A percentile compares a stretch with the other conserved stretches of the same genome.
phyloP scores from a whole-genome alignment of 2,797 vertebrate species.

The Brotula barbata region DNA sequence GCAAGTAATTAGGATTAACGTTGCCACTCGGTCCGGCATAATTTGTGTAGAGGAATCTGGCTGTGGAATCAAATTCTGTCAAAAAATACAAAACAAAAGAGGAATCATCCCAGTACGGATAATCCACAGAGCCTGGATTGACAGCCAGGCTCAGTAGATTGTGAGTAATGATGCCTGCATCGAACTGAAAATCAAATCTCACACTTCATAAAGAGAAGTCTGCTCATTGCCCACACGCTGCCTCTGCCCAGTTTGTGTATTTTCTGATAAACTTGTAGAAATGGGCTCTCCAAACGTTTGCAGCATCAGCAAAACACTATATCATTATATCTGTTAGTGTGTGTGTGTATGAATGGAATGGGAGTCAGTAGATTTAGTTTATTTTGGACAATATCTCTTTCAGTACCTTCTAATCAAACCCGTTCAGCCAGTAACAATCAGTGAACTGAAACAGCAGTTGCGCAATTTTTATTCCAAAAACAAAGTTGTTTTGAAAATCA shows the following conservation, averaged over 20 bases:
- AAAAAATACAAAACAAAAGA: conserved; percentile 23
- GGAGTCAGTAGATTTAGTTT: neutral
- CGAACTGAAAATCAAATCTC: conserved; percentile 7
- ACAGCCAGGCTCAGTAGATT: neutral
- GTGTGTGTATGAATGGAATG: neutral
- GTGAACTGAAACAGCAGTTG: neutral
- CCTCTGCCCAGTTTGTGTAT: conserved; percentile 32
- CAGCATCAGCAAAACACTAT: conserved; percentile 14
- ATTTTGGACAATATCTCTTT: neutral
- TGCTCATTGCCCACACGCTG: conserved; percentile 14
- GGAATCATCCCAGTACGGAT: neutral
- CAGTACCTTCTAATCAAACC: conserved; percentile 12
- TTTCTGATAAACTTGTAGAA: conserved; percentile 8
- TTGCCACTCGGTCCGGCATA: conserved; percentile 1
- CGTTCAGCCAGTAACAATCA: conserved; percentile 5
- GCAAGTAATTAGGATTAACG: conserved; percentile 2
- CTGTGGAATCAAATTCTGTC: neutral
- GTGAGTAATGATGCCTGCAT: conserved; percentile 18
- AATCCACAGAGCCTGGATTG: neutral
- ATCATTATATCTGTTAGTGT: conserved; percentile 2
- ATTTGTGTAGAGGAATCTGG: conserved; percentile 1
- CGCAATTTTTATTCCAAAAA: no score
- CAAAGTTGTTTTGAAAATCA: no score
- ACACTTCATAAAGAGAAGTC: neutral
- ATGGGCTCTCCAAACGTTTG: neutral